Base-by-base conservation (phyloP, 2,113 vertebrate species). In the Pomatorhinus ruficollis region DNA sequence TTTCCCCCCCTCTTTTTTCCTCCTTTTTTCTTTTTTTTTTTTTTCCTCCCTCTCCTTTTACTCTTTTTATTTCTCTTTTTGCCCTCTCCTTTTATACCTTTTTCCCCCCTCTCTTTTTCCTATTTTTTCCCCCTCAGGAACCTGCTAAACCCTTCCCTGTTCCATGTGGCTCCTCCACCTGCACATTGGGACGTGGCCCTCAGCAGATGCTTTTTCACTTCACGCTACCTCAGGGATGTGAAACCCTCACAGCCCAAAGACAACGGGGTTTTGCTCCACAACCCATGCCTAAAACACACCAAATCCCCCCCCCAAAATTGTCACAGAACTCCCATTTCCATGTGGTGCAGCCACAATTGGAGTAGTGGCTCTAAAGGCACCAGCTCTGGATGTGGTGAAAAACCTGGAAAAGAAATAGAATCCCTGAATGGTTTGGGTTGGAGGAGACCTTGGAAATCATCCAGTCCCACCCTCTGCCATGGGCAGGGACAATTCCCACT, bases 281-380 rank as follows among this genome's bases (percentile, higher is more conserved):
- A 1, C 49, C 61, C 9, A 0, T 13, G 0, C 66, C 52, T 6
- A 18, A 45, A 93, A 5, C 59, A 24, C 22, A 5, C 18, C 33
- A 19, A 60, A 68, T 9, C 70, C 61, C 83, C 2, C 2, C 12
- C 39, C 39, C 37, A 39, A 2, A 65, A 8, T 4, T 3, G 23
- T 8, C 31, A 33, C 64, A 69, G 9, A 83, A 15, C 37, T 49
- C 64, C 76, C 56, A 2, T 40, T 39, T 22, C 69, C 37, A 4
- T 0, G 9, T 1, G 12, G 3, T 10, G 3, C 57, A 31, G 3
- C 49, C 33, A 0, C 28, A 45, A 0, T 4, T 23, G 24, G 57
- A 79, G 54, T 4, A 5, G 57, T 30, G 40, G 33, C 15, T 20
- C 13, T 18, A 10, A 23, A 35, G 21, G 23, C 30, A 20, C 4